phyloP scores from a whole-genome alignment of 2,113 vertebrate species.

The Miniopterus natalensis region DNA sequence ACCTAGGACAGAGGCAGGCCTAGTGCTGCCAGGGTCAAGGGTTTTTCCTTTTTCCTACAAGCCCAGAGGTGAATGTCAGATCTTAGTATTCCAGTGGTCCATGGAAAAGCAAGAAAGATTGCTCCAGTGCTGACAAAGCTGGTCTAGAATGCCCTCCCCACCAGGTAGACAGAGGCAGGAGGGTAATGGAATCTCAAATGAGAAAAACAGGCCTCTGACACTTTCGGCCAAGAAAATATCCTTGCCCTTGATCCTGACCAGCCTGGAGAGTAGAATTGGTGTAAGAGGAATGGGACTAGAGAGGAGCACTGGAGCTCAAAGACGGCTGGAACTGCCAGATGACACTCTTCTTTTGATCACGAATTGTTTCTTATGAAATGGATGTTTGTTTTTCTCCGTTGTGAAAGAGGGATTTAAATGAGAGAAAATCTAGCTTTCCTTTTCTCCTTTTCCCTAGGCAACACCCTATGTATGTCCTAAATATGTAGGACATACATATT shows the following conservation, averaged over 20 bases:
- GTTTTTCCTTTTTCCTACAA: background rate
- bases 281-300: background rate
- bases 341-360: background rate
- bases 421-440: background rate
- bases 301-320: background rate
- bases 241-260: background rate
- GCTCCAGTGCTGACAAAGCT: background rate
- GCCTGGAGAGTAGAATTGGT: background rate
- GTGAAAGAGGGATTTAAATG: slow-evolving; percentile 12
- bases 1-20: background rate
- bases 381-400: background rate
- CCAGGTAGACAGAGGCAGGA: background rate
- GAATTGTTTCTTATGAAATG: background rate
- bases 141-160: background rate
- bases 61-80: background rate
- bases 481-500: background rate
- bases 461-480: background rate
- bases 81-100: background rate
- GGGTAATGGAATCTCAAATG: background rate
- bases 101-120: background rate
- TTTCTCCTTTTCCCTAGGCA: background rate
- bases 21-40: background rate
- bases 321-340: background rate
- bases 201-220: background rate
- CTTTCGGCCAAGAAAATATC: background rate